phyloP scores from a whole-genome alignment of 1,140 invertebrate genomes.

The Ectropis grisescens region DNA sequence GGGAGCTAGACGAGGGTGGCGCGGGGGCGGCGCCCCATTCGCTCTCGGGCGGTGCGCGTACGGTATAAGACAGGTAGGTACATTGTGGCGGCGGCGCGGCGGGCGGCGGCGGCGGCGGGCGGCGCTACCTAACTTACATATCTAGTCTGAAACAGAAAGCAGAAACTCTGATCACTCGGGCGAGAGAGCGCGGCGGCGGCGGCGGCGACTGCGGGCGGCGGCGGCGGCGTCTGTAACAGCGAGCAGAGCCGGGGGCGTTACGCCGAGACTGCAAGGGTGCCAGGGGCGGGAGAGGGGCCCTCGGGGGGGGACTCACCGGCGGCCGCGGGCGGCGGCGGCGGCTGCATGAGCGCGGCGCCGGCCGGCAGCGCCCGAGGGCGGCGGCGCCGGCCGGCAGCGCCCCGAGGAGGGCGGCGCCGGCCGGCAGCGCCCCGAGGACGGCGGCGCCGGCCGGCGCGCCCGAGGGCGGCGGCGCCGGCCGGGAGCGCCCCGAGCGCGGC shows the following conservation, averaged over 20 bases:
- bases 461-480: no score
- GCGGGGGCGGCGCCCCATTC: no score
- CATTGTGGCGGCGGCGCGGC: not conserved
- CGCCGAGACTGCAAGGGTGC: not conserved
- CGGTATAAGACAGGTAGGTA: no score
- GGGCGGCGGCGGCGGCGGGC: conserved; percentile 4
- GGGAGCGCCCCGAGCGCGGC: no score
- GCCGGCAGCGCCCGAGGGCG: no score
- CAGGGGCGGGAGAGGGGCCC: no score
- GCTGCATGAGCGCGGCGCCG: no score
- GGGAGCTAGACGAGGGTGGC: no score
- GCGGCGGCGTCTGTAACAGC: conserved; percentile 2
- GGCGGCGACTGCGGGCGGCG: conserved; percentile 5
- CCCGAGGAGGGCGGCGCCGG: not conserved
- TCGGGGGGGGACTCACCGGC: conserved; percentile 1
- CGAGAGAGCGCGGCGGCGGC: conserved; percentile 8
- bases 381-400: not conserved
- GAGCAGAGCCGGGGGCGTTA: no score
- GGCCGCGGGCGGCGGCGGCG: no score
- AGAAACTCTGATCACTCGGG: conserved; percentile 55
- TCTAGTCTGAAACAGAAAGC: conserved; percentile 64
- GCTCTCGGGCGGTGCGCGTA: no score
- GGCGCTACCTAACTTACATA: conserved; percentile 50
- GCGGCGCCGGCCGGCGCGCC: no score
- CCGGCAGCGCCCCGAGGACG: not conserved